Evolutionary conservation across 2,888 invertebrate genomes (phyloP), one percentile per base, ranked within the genome.

Genomic region (Horisme vitalbata): DNA sequence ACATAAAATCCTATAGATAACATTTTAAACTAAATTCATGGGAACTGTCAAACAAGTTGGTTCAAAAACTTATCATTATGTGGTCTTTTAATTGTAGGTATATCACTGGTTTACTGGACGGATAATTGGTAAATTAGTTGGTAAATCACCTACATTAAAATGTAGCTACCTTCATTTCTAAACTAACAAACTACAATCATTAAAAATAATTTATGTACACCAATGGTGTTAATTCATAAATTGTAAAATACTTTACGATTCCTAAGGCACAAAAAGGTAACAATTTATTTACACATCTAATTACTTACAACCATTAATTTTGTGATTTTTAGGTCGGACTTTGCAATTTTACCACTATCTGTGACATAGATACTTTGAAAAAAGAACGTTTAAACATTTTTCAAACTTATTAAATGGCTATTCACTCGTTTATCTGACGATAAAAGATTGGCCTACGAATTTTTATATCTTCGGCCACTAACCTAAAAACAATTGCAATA

Each of bases 191-290:
- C 14, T 41, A 43, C 18, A 39, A 27, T 35, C 32, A 43, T 33
- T 39, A 21, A 37, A 54, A 45, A 41, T 50, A 34, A 35, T 43
- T 45, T 48, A n/a, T n/a, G n/a, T n/a, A 43, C 41, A 48, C 14
- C 12, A n/a, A n/a, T n/a, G n/a, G n/a, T n/a, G 11, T 6, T 49
- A 44, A 18, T 27, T 14, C 12, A 41, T 37, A 20, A 47, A 34
- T 32, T 36, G 28, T 26, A 58, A 62, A 47, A 61, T 39, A 33
- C 49, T 41, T 57, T 60, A 61, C 59, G 54, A 56, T 61, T 55
- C 59, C 41, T 65, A 75, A 69, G 67, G 65, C 71, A 69, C 71
- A 65, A 69, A 56, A 49, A 65, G 72, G 74, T 73, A 73, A 73
- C 70, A 67, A 62, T 57, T 43, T 65, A 71, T 70, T 61, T 68